phyloP scores from a whole-genome alignment of 2,888 invertebrate genomes.

The Monoplex corrugatus region DNA sequence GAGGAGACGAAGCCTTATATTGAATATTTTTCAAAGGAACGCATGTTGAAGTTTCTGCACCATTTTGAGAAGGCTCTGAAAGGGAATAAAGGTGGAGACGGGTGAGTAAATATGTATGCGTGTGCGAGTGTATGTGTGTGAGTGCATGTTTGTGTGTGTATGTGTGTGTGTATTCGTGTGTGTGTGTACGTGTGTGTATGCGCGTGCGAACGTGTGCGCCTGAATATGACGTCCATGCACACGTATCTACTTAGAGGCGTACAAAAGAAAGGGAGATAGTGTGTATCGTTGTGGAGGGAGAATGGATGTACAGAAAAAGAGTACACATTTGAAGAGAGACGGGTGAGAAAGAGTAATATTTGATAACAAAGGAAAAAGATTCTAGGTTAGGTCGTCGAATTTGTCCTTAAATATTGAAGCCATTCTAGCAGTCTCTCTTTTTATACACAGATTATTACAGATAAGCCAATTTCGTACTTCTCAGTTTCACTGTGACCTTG shows the following conservation, averaged over 20 bases:
- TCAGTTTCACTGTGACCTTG: too few species aligned
- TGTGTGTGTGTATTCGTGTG: constrained; percentile 1
- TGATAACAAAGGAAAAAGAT: too few species aligned
- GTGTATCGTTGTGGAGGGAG: too few species aligned
- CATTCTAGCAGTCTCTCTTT: too few species aligned
- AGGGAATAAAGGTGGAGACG: constrained; percentile 69
- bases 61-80: constrained; percentile 68
- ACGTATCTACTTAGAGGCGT: not conserved
- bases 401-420: too few species aligned
- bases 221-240: not conserved
- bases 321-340: too few species aligned
- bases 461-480: too few species aligned
- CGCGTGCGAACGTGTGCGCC: not conserved
- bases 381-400: too few species aligned
- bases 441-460: too few species aligned
- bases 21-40: constrained; percentile 65
- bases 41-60: constrained; percentile 67
- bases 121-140: constrained; percentile 28
- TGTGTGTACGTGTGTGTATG: not conserved
- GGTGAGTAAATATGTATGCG: constrained; percentile 59
- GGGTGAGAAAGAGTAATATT: too few species aligned
- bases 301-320: too few species aligned
- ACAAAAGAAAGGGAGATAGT: too few species aligned
- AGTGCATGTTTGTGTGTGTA: constrained; percentile 16
- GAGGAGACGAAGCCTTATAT: constrained; percentile 74